These are phyloP conservation scores for Alauda arvensis DNA, from an alignment of 2,797 vertebrate genomes.

Conservation along the genomic window DNA sequence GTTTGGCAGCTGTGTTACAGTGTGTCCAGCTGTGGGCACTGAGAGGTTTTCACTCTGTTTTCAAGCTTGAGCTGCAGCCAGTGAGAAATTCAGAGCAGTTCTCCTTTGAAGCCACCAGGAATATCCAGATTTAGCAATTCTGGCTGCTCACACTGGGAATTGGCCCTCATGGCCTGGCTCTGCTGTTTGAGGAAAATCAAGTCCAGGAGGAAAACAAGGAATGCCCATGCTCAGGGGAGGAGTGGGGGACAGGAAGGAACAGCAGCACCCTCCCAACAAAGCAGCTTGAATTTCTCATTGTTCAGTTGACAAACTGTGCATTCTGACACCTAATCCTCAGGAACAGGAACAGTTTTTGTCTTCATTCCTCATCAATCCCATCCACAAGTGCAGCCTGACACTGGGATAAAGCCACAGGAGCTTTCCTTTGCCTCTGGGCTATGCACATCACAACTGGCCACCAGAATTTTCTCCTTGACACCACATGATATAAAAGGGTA, in stretches of 20 bases:
- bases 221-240: not conserved
- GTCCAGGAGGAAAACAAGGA: not conserved
- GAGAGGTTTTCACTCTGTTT: accelerated
- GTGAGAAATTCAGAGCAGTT: not conserved
- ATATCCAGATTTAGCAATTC: not conserved
- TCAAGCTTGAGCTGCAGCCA: not conserved
- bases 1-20: not conserved
- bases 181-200: not conserved
- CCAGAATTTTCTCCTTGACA: not conserved
- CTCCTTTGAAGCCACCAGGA: not conserved
- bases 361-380: not conserved
- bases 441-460: accelerated
- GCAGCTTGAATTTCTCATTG: not conserved
- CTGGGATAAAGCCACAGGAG: accelerated
- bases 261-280: not conserved
- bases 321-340: not conserved
- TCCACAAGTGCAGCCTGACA: not conserved
- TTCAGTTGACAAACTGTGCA: not conserved
- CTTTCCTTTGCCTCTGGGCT: not conserved
- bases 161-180: not conserved
- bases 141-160: not conserved
- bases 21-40: accelerated
- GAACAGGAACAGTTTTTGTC: not conserved
- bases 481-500: accelerated
- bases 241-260: not conserved